phyloP scores from a whole-genome alignment of 2,113 vertebrate species.

The Sturnira hondurensis region DNA sequence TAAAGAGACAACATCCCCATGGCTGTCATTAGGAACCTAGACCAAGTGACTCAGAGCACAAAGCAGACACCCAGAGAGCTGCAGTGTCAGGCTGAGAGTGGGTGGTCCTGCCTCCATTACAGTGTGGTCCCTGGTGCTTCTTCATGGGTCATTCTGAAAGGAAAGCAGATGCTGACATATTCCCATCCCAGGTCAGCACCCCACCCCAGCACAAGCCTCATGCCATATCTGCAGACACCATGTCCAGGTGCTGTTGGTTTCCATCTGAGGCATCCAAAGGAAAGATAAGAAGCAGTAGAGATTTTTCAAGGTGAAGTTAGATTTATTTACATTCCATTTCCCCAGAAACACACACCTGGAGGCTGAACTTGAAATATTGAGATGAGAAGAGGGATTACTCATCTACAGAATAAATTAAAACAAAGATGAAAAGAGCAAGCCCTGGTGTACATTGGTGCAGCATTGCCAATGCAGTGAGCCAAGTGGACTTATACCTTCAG shows the following conservation, averaged over 20 bases:
- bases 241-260: neutral
- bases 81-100: neutral
- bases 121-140: neutral
- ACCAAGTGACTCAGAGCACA: too few species aligned
- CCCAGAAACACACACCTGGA: neutral
- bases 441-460: neutral
- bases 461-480: accelerated
- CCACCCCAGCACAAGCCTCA: neutral
- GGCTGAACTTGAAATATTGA: neutral
- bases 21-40: neutral
- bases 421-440: neutral
- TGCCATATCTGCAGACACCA: neutral
- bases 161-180: neutral
- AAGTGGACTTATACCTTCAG: neutral
- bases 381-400: neutral
- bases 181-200: neutral
- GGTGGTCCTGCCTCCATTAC: neutral
- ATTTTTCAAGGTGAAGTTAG: neutral
- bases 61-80: neutral
- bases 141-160: neutral
- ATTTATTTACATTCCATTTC: neutral
- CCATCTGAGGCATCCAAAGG: neutral
- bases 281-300: neutral
- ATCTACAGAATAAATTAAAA: neutral
- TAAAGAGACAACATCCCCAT: too few species aligned